Base-by-base conservation (phyloP, 2,888 invertebrate genomes). In the Agrotis segetum region DNA sequence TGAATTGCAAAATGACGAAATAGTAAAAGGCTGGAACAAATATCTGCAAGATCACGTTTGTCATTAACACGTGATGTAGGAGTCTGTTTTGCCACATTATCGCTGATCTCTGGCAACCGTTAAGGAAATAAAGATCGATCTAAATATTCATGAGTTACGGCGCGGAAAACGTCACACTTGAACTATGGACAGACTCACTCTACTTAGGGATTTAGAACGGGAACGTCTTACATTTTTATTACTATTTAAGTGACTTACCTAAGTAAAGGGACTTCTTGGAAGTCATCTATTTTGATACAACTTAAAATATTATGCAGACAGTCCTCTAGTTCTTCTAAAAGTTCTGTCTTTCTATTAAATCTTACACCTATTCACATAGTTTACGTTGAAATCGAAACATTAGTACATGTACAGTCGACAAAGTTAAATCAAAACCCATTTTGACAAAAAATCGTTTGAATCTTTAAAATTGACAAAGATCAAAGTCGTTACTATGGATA, bases 11-110 rank as follows among this genome's bases (percentile, higher is more conserved):
- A 55, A 58, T 72, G 52, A 69, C 58, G 75, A 53, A 75, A 79
- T 62, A 75, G 71, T 83, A 67, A 79, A 56, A 75, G 80, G 75
- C 63, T 49, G 17, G 50, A 76, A 75, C 55, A 79, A 29, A 76
- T 70, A 79, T 69, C 49, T 76, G 65, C 76, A 72, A 79, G 83
- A 80, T 66, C 76, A 64, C 29, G 53, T 69, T 52, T 74, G 67
- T 71, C 79, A 79, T 77, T 66, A 68, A n/a, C 52, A 59, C 70
- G 65, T 71, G 56, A 82, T 63, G 62, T 64, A 71, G 64, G 40
- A 58, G 44, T 64, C 67, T 71, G 64, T 71, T 62, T 79, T 82
- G 74, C 63, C 64, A 77, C 53, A 65, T 66, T 71, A 68, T 68
- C 24, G 47, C 75, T 74, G 71, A 81, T 70, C 66, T 67, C 46